Conservation (phyloP, 2,888 invertebrate genomes). For the Folsomia candida region DNA sequence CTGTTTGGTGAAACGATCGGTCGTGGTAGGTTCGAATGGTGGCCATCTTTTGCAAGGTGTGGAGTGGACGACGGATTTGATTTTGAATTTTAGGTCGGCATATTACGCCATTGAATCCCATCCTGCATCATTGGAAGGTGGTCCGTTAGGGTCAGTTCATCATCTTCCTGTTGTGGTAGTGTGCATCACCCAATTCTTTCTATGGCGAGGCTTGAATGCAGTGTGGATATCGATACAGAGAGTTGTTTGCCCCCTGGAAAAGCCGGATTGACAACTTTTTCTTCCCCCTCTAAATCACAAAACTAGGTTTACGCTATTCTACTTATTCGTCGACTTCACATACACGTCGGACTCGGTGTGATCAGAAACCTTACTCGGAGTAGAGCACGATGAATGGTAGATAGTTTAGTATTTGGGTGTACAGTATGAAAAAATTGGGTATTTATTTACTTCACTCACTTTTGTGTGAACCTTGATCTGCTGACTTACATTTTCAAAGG, state of each 20-base stretch:
- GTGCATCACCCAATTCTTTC: neutral
- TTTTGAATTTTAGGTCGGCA: neutral
- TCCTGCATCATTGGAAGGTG: neutral
- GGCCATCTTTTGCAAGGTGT: neutral
- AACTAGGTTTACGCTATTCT: slow-evolving; percentile 1
- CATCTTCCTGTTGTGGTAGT: slow-evolving; percentile 29
- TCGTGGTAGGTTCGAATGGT: too few relatives aligned
- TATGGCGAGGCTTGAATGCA: too few relatives aligned
- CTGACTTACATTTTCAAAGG: neutral
- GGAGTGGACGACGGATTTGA: neutral
- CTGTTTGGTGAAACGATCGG: neutral
- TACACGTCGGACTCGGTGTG: neutral
- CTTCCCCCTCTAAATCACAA: slow-evolving; percentile 11
- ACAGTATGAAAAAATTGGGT: neutral
- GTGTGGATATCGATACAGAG: neutral
- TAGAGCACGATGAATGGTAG: too few relatives aligned
- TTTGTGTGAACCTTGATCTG: neutral
- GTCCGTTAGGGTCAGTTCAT: slow-evolving; percentile 49
- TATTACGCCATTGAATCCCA: neutral
- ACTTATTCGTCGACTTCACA: neutral
- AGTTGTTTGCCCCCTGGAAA: slow-evolving; percentile 48
- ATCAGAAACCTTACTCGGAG: neutral
- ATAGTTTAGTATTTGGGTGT: too few relatives aligned
- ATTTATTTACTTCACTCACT: neutral
- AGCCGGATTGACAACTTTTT: slow-evolving; percentile 50